These are phyloP conservation scores for Zaprionus inermis DNA, from an alignment of 1,140 invertebrate genomes.

Conservation along the genomic window DNA sequence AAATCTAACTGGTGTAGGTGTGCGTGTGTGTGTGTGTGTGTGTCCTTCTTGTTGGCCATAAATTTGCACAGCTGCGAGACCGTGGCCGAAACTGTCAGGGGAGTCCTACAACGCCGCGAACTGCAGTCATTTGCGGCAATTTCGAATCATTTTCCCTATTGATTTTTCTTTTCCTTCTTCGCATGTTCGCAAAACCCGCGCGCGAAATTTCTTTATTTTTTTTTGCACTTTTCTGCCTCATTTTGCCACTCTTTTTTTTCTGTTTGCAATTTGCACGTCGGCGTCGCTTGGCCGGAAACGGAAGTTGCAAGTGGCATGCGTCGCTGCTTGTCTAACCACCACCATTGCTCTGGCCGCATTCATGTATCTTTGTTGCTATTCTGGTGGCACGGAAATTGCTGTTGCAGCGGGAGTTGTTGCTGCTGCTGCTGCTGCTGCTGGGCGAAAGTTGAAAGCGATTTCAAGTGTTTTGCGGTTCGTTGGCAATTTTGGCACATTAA, in stretches of 20 bases:
- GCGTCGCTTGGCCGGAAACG: slow-evolving; percentile 54
- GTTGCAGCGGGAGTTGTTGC: neutral
- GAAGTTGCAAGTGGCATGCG: slow-evolving; percentile 75
- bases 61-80: slow-evolving; percentile 53
- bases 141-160: slow-evolving; percentile 56
- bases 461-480: slow-evolving; percentile 10
- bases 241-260: slow-evolving; percentile 11
- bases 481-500: slow-evolving; percentile 53
- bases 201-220: slow-evolving; percentile 5
- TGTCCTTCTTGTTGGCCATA: slow-evolving; percentile 49
- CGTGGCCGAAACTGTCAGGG: slow-evolving; percentile 56
- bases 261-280: slow-evolving; percentile 33
- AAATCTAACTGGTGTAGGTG: neutral
- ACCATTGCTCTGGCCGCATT: slow-evolving; percentile 13
- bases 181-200: neutral
- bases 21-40: slow-evolving; percentile 5
- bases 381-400: slow-evolving; percentile 23
- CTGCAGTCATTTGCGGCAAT: slow-evolving; percentile 49
- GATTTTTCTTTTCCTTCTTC: slow-evolving; percentile 48
- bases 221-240: neutral
- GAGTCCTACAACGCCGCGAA: slow-evolving; percentile 12
- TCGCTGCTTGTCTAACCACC: slow-evolving; percentile 50
- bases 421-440: neutral
- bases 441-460: too few relatives aligned
- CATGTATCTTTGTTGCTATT: slow-evolving; percentile 17